Conservation (phyloP, 2,888 invertebrate genomes). For the Ornithoptera alexandrae region DNA sequence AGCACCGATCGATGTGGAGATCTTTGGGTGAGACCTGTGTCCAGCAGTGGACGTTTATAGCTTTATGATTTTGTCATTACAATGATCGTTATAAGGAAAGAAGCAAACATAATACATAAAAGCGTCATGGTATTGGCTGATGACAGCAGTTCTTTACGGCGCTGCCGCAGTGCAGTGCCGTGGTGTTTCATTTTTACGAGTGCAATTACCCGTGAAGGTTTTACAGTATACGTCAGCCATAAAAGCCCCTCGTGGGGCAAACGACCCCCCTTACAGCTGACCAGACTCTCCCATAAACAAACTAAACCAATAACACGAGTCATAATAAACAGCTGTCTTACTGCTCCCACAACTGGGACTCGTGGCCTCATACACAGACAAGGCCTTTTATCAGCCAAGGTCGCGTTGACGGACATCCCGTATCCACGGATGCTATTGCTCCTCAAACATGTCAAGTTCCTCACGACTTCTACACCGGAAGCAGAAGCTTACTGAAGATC, state of each 20-base stretch:
- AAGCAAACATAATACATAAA: neutral
- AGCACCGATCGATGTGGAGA: too few species aligned
- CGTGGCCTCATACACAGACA: too few species aligned
- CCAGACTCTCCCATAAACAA: conserved; percentile 2
- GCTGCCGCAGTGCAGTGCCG: neutral
- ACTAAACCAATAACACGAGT: neutral
- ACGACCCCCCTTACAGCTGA: conserved; percentile 2
- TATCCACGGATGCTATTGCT: too few species aligned
- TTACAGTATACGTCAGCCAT: conserved; percentile 15
- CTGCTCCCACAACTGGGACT: too few species aligned
- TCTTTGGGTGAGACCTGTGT: too few species aligned
- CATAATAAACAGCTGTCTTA: too few species aligned
- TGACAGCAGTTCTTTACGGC: neutral
- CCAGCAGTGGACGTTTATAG: too few species aligned
- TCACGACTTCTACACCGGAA: too few species aligned
- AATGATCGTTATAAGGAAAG: neutral
- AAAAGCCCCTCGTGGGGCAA: conserved; percentile 2
- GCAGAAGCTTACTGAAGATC: too few species aligned
- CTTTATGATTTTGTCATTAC: neutral
- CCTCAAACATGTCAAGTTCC: too few species aligned
- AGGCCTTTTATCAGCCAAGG: too few species aligned
- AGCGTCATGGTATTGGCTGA: neutral
- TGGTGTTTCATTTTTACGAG: conserved; percentile 19
- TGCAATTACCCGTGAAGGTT: conserved; percentile 13
- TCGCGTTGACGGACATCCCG: too few species aligned